Conservation (phyloP, 1,140 invertebrate species). For the Panagrolaimus sp. region DNA sequence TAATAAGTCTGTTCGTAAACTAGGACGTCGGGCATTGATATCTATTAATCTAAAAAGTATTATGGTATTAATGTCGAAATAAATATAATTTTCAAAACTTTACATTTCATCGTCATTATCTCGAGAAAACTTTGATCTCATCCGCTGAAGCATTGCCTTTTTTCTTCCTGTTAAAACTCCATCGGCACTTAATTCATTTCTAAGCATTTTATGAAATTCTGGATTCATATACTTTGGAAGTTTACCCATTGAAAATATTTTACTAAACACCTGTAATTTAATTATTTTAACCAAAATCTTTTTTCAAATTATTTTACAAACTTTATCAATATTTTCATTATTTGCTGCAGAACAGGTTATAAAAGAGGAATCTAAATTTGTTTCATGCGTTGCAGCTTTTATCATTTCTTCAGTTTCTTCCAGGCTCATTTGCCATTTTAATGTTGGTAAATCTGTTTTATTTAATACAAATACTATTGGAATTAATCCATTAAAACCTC, state of each 20-base stretch:
- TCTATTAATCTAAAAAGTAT: conserved; percentile 74
- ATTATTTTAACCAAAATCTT: conserved; percentile 29
- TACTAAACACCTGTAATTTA: conserved; percentile 57
- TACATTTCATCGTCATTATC: conserved; percentile 36
- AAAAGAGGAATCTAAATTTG: conserved; percentile 13
- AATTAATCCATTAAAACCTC: conserved; percentile 27
- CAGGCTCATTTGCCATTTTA: conserved; percentile 44
- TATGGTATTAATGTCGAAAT: neutral
- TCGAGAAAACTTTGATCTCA: conserved; percentile 41
- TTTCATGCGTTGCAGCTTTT: conserved; percentile 15
- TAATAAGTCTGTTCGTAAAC: conserved; percentile 76
- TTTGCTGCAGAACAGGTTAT: conserved; percentile 28
- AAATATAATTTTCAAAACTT: too few species aligned
- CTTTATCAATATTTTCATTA: conserved; percentile 37
- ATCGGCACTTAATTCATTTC: conserved; percentile 58
- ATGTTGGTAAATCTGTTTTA: conserved; percentile 57
- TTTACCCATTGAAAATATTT: conserved; percentile 58
- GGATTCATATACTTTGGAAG: conserved; percentile 61
- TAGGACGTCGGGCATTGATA: conserved; percentile 73
- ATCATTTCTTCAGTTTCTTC: conserved; percentile 43
- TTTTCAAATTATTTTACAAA: conserved; percentile 19
- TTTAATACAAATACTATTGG: conserved; percentile 59
- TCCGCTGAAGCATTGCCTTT: conserved; percentile 33
- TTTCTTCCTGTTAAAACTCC: conserved; percentile 36
- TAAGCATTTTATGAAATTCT: conserved; percentile 52